These are phyloP conservation scores for Mustela nigripes DNA, from an alignment of 2,113 vertebrate species.

Conservation along the genomic window DNA sequence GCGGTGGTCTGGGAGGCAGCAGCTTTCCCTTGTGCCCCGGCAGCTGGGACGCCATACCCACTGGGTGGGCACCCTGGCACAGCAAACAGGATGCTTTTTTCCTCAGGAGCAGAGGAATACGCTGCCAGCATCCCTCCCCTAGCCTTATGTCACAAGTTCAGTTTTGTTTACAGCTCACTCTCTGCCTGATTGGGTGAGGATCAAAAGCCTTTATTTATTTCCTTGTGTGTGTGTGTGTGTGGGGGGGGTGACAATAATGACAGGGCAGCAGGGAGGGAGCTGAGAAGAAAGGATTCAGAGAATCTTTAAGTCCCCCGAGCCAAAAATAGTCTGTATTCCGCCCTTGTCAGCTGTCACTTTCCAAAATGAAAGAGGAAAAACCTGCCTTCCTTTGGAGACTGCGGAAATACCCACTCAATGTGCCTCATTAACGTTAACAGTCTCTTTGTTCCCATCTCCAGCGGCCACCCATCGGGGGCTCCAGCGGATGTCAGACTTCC, in stretches of 20 bases:
- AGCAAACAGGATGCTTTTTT: slow-evolving; percentile 62
- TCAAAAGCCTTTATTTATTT: slow-evolving; percentile 78
- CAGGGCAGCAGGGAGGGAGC: slow-evolving; percentile 55
- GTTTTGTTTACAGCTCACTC: slow-evolving; percentile 74
- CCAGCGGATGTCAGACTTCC: slow-evolving; percentile 69
- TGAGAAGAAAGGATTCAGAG: slow-evolving; percentile 69
- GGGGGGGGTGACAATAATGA: slow-evolving; percentile 33
- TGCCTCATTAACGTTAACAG: slow-evolving; percentile 67
- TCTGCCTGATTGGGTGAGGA: slow-evolving; percentile 56
- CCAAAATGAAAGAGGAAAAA: slow-evolving; percentile 74
- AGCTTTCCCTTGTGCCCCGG: background rate
- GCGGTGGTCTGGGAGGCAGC: background rate
- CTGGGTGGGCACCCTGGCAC: slow-evolving; percentile 34
- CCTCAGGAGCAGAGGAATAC: slow-evolving; percentile 45
- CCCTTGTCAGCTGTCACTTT: slow-evolving; percentile 75
- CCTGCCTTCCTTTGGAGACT: slow-evolving; percentile 70
- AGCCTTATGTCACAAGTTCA: slow-evolving; percentile 68
- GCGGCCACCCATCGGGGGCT: slow-evolving; percentile 64
- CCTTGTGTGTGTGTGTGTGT: background rate
- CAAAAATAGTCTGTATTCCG: slow-evolving; percentile 74
- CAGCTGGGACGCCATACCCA: background rate
- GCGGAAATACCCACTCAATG: slow-evolving; percentile 57
- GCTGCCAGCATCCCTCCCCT: slow-evolving; percentile 50
- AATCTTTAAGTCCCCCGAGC: slow-evolving; percentile 63
- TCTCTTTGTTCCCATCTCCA: slow-evolving; percentile 77